These are phyloP conservation scores for Drosophila rubida DNA, from an alignment of 2,888 invertebrate genomes.

Conservation along the genomic window DNA sequence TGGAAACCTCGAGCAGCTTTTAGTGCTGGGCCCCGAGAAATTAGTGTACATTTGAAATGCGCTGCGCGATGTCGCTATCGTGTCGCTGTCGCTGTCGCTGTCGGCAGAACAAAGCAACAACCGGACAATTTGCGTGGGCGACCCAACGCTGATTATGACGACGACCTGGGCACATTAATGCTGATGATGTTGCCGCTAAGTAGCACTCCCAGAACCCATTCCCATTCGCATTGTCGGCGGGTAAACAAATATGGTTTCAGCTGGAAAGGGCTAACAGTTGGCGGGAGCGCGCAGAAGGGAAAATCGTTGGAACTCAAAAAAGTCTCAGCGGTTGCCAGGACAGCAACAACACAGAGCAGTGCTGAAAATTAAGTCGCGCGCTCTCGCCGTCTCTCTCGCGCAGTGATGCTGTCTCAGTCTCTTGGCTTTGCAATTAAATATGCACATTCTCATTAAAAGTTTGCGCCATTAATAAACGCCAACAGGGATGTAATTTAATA, in stretches of 20 bases:
- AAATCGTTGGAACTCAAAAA: constrained; percentile 31
- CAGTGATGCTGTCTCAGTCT: constrained; percentile 47
- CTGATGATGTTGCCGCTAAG: constrained; percentile 76
- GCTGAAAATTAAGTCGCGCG: constrained; percentile 50
- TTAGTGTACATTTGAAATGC: constrained; percentile 53
- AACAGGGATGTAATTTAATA: constrained; percentile 80
- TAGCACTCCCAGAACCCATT: constrained; percentile 67
- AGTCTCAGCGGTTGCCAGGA: constrained; percentile 46
- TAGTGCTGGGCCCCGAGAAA: constrained; percentile 43
- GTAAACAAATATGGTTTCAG: constrained; percentile 53
- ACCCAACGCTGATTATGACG: constrained; percentile 70
- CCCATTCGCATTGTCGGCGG: constrained; percentile 27
- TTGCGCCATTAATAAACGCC: constrained; percentile 80
- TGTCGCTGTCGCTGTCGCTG: not conserved
- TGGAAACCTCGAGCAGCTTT: constrained; percentile 24
- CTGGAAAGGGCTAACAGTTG: constrained; percentile 29
- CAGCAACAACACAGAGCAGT: constrained; percentile 38
- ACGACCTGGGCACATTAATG: constrained; percentile 73
- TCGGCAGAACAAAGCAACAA: constrained; percentile 36
- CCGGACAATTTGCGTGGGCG: constrained; percentile 62
- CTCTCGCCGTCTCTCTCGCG: constrained; percentile 22
- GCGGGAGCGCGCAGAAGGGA: no score
- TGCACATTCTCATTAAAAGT: constrained; percentile 80
- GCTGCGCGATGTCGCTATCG: no score
- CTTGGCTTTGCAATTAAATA: constrained; percentile 78